phyloP scores from a whole-genome alignment of 2,888 invertebrate genomes.

The Callimorpha dominula region DNA sequence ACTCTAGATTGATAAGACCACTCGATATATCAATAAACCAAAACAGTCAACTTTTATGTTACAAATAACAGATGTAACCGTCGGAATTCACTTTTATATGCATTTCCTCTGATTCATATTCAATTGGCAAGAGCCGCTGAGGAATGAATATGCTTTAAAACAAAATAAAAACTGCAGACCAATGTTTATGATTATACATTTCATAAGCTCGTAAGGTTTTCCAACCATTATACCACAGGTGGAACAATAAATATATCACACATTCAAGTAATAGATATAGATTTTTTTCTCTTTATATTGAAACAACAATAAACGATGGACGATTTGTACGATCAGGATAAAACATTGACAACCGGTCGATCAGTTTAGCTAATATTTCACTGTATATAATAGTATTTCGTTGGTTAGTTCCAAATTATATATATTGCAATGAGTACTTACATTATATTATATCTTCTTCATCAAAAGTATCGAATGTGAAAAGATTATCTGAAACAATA shows the following conservation, averaged over 20 bases:
- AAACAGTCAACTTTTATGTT: background rate
- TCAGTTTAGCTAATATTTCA: background rate
- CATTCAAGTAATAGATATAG: background rate
- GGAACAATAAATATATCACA: background rate
- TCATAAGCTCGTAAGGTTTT: background rate
- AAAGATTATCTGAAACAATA: slow-evolving; percentile 6
- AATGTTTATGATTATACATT: background rate
- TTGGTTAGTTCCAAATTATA: background rate
- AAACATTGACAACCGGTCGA: background rate
- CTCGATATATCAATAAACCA: background rate
- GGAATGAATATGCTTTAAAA: background rate
- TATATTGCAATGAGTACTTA: background rate
- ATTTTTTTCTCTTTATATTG: background rate
- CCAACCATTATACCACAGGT: background rate
- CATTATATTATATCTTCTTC: background rate
- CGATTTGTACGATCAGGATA: background rate
- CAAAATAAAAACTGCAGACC: background rate
- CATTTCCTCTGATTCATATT: background rate
- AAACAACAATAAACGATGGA: background rate
- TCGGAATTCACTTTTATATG: background rate
- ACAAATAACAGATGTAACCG: slow-evolving; percentile 4
- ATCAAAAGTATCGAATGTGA: background rate
- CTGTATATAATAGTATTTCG: no score
- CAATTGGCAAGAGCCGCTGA: background rate
- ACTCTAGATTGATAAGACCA: background rate